A percentile compares a stretch with the other conserved stretches of the same genome.
These are phyloP conservation scores for Ganaspis sp. DNA, from an alignment of 1,140 invertebrate species.

Conservation along the genomic window DNA sequence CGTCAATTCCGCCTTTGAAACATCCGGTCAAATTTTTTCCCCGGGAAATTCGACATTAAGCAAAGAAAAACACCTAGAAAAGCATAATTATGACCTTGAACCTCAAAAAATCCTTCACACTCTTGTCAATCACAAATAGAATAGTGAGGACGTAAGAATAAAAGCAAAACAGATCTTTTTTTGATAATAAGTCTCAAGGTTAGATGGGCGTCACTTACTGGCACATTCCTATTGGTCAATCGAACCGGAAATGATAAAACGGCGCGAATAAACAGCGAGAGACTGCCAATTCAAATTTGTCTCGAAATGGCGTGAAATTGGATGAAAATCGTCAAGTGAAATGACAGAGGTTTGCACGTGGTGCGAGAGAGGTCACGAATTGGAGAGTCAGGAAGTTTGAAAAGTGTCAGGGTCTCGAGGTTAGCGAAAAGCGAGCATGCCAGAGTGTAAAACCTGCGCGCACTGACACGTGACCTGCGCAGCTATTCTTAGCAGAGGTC, in stretches of 20 bases:
- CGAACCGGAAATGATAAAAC: neutral
- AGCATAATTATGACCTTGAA: neutral
- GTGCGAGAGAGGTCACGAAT: slow-evolving; percentile 51
- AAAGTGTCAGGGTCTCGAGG: slow-evolving; percentile 52
- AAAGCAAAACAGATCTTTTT: neutral
- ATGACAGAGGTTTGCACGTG: neutral
- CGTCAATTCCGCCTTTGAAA: neutral
- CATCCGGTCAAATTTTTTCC: neutral
- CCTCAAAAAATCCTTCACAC: neutral
- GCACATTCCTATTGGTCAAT: neutral
- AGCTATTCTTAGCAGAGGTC: slow-evolving; percentile 73
- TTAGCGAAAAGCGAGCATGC: neutral
- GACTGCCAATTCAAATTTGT: neutral
- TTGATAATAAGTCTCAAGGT: neutral
- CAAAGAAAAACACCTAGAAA: neutral
- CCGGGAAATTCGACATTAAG: neutral
- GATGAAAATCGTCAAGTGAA: neutral
- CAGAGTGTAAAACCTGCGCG: slow-evolving; percentile 58
- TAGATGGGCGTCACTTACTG: neutral
- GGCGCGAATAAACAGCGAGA: neutral
- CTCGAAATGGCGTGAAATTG: neutral
- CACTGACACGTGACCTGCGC: slow-evolving; percentile 69
- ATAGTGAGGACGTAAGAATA: neutral
- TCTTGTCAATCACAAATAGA: neutral
- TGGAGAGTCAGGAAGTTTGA: slow-evolving; percentile 37